Percentiles rank a stretch among this genome's conserved stretches.
Conservation (phyloP, 2,888 invertebrate species). For the Lissonota sp. region DNA sequence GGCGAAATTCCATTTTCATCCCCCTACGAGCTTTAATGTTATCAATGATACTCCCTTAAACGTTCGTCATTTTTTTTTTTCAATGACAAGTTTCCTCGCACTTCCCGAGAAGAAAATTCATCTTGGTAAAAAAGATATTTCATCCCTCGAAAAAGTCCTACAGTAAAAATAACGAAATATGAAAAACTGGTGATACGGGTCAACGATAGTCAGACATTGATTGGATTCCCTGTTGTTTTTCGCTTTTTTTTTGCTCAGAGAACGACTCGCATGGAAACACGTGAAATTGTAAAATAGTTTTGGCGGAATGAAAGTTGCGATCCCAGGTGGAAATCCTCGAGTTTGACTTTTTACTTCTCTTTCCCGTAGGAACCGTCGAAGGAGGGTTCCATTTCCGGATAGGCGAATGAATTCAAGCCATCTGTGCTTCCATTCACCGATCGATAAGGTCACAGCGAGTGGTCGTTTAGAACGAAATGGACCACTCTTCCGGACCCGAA, state of each 20-base stretch:
- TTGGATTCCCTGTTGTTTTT: too few relatives aligned
- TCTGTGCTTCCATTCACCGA: constrained; percentile 43
- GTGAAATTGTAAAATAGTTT: not conserved
- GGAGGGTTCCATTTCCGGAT: constrained; percentile 44
- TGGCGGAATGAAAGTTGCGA: not conserved
- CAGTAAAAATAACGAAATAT: not conserved
- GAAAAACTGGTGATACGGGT: not conserved
- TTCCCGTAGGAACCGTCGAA: constrained; percentile 7
- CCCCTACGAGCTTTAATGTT: too few relatives aligned
- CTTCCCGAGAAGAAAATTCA: too few relatives aligned
- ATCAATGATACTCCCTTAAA: too few relatives aligned
- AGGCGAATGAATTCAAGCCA: constrained; percentile 49
- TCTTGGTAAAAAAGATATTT: too few relatives aligned
- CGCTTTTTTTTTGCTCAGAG: not conserved
- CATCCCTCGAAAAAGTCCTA: too few relatives aligned
- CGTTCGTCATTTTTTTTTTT: too few relatives aligned
- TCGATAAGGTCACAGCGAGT: constrained; percentile 54
- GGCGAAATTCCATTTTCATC: too few relatives aligned
- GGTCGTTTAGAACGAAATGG: constrained; percentile 59
- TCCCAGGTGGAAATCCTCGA: not conserved
- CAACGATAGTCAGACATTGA: constrained; percentile 10
- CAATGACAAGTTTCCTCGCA: too few relatives aligned
- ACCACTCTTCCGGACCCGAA: constrained; percentile 54
- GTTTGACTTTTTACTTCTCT: constrained; percentile 34
- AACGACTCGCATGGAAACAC: not conserved